Evolutionary conservation across 1,140 invertebrate species (phyloP), one percentile per base, ranked within the genome.

Genomic region (Thalassaphorura encarpata): DNA sequence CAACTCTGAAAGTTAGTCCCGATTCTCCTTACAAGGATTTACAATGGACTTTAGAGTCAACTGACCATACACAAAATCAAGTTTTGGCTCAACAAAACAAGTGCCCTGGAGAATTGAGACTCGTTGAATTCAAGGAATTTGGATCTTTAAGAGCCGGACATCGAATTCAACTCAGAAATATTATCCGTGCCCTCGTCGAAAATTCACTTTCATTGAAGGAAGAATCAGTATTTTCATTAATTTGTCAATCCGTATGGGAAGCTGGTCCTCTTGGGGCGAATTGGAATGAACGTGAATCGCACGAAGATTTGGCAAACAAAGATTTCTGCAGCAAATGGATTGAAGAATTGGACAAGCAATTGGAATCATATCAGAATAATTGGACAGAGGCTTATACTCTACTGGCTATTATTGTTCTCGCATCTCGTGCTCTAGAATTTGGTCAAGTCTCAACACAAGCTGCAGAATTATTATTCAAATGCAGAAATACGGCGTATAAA

Each of bases 91-190:
- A 43, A 3, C 54, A 56, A 36, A 18, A 41, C 26, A 29, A 50
- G 26, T 61, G 59, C 28, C 59, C 47, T 21, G 11, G 42, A 21
- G 46, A 57, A 4, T 42, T 58, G 19, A 36, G 21, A 5, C 33
- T 58, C 0, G 11, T 29, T 24, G 59, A 61, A 41, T 61, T 61
- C 21, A n/a, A 40, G 15, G 46, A 56, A n/a, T 61, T 61, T 45
- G 54, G 59, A 24, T 23, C 26, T 19, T 18, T 61, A 11, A 26
- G 59, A 21, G 19, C 33, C 8, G 45, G 45, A 0, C 31, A 51
- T 40, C 19, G 26, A 33, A 29, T 61, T 19, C 59, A 61, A 21
- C 28, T 47, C 15, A 29, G 54, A 50, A 61, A 61, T 50, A 29
- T 57, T 4, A 48, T 24, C 26, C n/a, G 33, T 24, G 49, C 50